Percentiles rank a stretch among this genome's conserved stretches.
Evolutionary conservation across 2,113 vertebrate species (phyloP).

Genomic region (Alethe diademata): DNA sequence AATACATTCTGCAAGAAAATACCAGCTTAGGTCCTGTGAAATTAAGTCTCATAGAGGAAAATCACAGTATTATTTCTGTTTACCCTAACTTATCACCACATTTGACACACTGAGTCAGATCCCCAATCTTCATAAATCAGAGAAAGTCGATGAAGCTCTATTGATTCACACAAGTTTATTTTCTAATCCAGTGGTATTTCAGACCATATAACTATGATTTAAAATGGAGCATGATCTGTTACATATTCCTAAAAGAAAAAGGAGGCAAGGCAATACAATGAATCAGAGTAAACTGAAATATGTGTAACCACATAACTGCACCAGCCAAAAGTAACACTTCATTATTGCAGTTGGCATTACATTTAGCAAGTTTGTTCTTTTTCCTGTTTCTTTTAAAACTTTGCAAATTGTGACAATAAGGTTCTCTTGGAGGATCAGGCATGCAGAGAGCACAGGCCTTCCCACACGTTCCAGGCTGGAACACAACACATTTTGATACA

Average conservation of each 20-base stretch:
- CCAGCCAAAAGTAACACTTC: conserved; percentile 55
- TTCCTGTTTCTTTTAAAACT: conserved; percentile 43
- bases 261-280: background rate
- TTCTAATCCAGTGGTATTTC: background rate
- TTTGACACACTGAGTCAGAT: background rate
- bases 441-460: conserved; percentile 32
- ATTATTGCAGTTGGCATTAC: background rate
- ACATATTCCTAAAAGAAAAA: background rate
- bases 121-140: background rate
- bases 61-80: background rate
- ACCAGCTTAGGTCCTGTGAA: background rate
- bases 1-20: background rate
- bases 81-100: background rate
- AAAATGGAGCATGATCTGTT: background rate
- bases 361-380: conserved; percentile 13
- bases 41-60: background rate
- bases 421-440: conserved; percentile 1
- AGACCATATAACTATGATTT: background rate
- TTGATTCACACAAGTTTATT: background rate
- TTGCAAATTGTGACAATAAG: background rate
- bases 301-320: background rate
- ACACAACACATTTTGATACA: background rate
- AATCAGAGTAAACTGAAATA: conserved; percentile 29
- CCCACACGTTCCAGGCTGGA: background rate
- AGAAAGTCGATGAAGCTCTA: background rate